Conservation (phyloP, 92 coral and sea anemone species). For the Phenganax stokvisi region DNA sequence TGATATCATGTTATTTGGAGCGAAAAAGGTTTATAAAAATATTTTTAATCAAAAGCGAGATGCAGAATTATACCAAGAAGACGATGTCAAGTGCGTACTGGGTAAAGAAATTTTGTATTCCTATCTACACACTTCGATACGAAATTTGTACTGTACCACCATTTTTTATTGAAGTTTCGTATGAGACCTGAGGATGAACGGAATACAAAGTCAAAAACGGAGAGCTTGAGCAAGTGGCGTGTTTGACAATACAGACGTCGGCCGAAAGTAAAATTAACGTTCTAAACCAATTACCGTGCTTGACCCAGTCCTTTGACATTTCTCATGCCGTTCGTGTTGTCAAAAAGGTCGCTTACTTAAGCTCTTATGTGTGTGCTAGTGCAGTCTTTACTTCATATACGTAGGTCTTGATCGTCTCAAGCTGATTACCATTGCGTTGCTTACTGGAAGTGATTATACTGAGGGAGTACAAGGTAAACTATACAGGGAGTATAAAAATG, state of each 20-base stretch:
- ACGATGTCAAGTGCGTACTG: conserved; percentile 56
- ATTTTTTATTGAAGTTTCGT: too few relatives aligned
- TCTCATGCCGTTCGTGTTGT: too few relatives aligned
- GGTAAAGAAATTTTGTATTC: conserved; percentile 51
- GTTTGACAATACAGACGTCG: too few relatives aligned
- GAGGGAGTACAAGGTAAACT: conserved; percentile 84
- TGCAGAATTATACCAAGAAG: conserved; percentile 70
- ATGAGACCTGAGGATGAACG: too few relatives aligned
- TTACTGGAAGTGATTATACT: conserved; percentile 96
- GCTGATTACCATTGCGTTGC: conserved; percentile 77
- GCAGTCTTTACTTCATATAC: neutral
- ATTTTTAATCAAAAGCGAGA: conserved; percentile 80
- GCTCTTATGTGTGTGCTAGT: too few relatives aligned
- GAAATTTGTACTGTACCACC: neutral
- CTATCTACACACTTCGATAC: neutral
- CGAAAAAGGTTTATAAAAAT: conserved; percentile 77
- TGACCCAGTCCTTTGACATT: too few relatives aligned
- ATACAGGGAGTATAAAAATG: neutral
- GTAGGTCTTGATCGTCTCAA: conserved; percentile 70
- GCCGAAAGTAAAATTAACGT: too few relatives aligned
- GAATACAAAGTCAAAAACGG: too few relatives aligned
- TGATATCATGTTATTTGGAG: conserved; percentile 88
- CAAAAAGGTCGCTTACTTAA: too few relatives aligned
- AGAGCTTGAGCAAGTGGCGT: too few relatives aligned
- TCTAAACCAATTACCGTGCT: too few relatives aligned